Percentiles rank a stretch among this genome's conserved stretches.
These are phyloP conservation scores for Centropristis striata DNA, from an alignment of 2,113 vertebrate genomes.

Conservation along the genomic window DNA sequence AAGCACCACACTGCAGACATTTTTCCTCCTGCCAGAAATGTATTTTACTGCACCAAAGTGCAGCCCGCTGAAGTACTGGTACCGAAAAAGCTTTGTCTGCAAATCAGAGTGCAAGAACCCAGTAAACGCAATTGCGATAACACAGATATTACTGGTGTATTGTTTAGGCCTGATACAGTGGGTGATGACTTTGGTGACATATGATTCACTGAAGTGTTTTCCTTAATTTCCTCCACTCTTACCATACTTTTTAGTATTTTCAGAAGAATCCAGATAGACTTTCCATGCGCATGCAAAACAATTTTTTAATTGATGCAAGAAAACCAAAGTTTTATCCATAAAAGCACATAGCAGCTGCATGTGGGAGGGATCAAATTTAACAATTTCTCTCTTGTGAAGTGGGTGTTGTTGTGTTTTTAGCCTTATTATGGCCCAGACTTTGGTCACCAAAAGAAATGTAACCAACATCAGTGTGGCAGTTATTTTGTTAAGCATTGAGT, in stretches of 20 bases:
- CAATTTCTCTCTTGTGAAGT: conserved; percentile 13
- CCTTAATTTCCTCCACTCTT: background rate
- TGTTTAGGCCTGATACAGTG: background rate
- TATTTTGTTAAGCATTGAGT: background rate
- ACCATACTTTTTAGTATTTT: background rate
- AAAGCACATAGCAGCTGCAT: conserved; percentile 17
- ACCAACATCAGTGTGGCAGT: background rate
- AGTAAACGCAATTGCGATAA: conserved; percentile 11
- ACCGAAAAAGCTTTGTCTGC: conserved; percentile 60
- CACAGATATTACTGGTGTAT: conserved; percentile 1
- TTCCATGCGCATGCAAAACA: background rate
- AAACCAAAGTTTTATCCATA: background rate
- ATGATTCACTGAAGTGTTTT: background rate
- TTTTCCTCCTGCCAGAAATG: conserved; percentile 64
- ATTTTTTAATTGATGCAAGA: background rate
- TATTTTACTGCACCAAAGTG: conserved; percentile 72
- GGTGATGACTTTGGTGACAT: background rate
- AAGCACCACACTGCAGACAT: conserved; percentile 68
- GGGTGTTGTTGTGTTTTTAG: conserved; percentile 19
- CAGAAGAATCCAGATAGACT: conserved; percentile 8
- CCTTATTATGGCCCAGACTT: conserved; percentile 1
- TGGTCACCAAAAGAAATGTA: conserved; percentile 8
- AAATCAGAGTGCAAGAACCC: conserved; percentile 42
- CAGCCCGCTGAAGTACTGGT: conserved; percentile 46
- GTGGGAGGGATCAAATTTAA: conserved; percentile 6